Evolutionary conservation across 2,888 invertebrate genomes (phyloP), one percentile per base, ranked within the genome.

Genomic region (Eristalis tenax): DNA sequence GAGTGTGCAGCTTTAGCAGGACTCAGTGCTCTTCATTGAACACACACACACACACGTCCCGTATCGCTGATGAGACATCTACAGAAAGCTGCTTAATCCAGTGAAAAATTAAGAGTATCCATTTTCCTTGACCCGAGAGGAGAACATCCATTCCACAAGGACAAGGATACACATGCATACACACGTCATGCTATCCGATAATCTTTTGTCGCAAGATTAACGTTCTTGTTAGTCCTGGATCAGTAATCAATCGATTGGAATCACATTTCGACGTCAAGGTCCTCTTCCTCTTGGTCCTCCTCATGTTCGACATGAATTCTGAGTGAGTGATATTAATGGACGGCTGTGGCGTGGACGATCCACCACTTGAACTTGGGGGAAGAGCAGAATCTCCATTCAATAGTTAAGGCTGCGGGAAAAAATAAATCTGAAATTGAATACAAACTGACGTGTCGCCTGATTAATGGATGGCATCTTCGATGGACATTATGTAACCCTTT

Each of bases 231-330:
- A 81, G 56, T 64, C 18, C 64, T 35, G 56, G 32, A 38, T 69
- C 23, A 77, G 76, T 66, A 66, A 83, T 77, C 66, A 77, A 83
- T 83, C 78, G 68, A 83, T 83, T 78, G 78, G 68, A 64, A 69
- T 78, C 73, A 64, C 78, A 83, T 64, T 74, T 74, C 64, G 56
- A 8, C 40, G 32, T 15, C 66, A 71, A 68, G 78, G 83, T 56
- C 73, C 11, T 73, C 57, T 63, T 50, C 50, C 8, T 32, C 32
- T 6, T 10, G 1, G 32, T 32, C 32, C 32, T 32, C 32, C 6
- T 32, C 32, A 0, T 8, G 6, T n/a, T 5, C 50, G 35, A 78
- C 73, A 73, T 73, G 68, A 66, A 64, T 70, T 69, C 56, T 50
- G 56, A 38, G 77, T 56, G 56, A 70, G 63, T 70, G 78, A 74